phyloP scores from a whole-genome alignment of 1,140 invertebrate genomes.

The Cataglyphis hispanica region DNA sequence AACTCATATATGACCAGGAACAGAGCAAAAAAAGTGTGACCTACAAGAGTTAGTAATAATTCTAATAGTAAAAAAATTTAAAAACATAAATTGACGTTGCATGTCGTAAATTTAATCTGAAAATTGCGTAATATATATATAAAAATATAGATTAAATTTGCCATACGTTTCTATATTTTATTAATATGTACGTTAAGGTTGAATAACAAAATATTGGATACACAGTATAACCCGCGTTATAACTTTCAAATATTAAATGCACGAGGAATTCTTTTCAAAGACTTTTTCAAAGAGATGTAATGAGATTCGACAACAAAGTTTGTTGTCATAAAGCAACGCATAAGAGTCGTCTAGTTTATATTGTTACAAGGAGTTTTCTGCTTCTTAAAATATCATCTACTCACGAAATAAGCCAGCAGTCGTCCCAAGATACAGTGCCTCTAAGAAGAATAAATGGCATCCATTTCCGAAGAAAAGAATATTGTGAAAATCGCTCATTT shows the following conservation, averaged over 20 bases:
- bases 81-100: not conserved
- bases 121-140: not conserved
- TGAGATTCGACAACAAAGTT: not conserved
- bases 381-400: slow-evolving; percentile 35
- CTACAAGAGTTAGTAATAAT: not conserved
- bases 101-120: not conserved
- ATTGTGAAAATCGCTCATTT: slow-evolving; percentile 1
- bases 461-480: not conserved
- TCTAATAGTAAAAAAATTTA: not conserved
- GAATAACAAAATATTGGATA: too few relatives aligned
- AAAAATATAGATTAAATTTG: not conserved
- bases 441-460: slow-evolving; percentile 6
- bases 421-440: not conserved
- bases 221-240: not conserved
- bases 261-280: not conserved
- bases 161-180: not conserved
- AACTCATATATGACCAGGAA: too few relatives aligned
- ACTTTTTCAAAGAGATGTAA: not conserved
- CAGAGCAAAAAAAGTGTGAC: too few relatives aligned
- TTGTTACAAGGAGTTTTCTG: not conserved
- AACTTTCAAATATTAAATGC: not conserved
- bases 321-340: not conserved
- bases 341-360: not conserved
- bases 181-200: not conserved
- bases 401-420: not conserved